phyloP scores from a whole-genome alignment of 2,888 invertebrate species.

The Phengaris arion region DNA sequence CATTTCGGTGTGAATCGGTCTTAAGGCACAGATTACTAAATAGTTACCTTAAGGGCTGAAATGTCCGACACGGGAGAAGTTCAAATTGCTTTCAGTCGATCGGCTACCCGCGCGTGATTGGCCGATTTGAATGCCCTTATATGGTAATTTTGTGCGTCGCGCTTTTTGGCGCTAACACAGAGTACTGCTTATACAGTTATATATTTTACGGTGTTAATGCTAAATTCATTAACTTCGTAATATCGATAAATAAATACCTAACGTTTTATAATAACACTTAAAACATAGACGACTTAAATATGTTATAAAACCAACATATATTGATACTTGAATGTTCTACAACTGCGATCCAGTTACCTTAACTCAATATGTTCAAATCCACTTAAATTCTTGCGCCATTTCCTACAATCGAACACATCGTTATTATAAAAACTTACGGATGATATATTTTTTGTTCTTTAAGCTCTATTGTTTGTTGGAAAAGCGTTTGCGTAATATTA shows the following conservation, averaged over 20 bases:
- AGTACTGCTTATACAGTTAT: too few relatives aligned
- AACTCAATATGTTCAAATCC: conserved; percentile 4
- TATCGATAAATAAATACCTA: background rate
- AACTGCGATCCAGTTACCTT: background rate
- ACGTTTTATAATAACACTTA: background rate
- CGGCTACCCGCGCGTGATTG: too few relatives aligned
- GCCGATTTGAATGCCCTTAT: too few relatives aligned
- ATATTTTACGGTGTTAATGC: too few relatives aligned
- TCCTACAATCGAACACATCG: background rate
- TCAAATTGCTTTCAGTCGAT: too few relatives aligned
- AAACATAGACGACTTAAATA: background rate
- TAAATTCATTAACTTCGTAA: too few relatives aligned
- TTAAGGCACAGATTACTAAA: too few relatives aligned
- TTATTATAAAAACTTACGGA: conserved; percentile 5
- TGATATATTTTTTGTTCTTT: conserved; percentile 19
- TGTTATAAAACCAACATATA: background rate
- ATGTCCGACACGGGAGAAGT: too few relatives aligned
- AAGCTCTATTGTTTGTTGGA: conserved; percentile 5
- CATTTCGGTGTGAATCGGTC: too few relatives aligned
- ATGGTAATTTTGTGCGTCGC: too few relatives aligned
- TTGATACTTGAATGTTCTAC: conserved; percentile 1
- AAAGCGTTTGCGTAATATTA: background rate
- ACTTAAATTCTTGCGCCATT: conserved; percentile 16
- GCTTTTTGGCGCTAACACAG: too few relatives aligned
- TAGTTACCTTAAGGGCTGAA: too few relatives aligned